phyloP scores from a whole-genome alignment of 2,113 vertebrate genomes.

The Thunnus maccoyii region DNA sequence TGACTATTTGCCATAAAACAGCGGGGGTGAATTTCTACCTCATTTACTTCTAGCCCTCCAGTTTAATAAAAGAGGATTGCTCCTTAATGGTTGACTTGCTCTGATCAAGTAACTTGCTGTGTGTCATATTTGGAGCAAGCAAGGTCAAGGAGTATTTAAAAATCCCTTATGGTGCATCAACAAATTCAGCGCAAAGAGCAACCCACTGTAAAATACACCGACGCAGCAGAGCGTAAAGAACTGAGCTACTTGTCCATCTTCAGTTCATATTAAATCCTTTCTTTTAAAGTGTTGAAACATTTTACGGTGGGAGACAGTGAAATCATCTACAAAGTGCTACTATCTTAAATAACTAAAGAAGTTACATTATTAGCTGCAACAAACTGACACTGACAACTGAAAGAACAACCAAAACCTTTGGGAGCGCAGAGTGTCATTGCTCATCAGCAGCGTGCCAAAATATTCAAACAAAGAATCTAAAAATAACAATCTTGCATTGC shows the following conservation, averaged over 20 bases:
- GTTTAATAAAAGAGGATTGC: not conserved
- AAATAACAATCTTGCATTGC: conserved; percentile 15
- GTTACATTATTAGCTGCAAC: conserved; percentile 25
- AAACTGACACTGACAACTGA: conserved; percentile 26
- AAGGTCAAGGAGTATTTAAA: not conserved
- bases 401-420: conserved; percentile 23
- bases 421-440: conserved; percentile 4
- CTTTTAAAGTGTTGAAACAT: not conserved
- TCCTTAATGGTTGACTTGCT: not conserved
- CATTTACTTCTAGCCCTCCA: not conserved
- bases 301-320: not conserved
- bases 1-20: not conserved
- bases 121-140: not conserved
- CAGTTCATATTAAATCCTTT: not conserved
- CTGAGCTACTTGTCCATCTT: not conserved
- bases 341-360: not conserved
- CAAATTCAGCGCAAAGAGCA: not conserved
- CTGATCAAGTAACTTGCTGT: not conserved
- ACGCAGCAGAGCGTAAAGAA: not conserved
- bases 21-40: not conserved
- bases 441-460: conserved; percentile 19
- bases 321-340: conserved; percentile 9
- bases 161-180: not conserved
- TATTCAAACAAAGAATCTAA: conserved; percentile 17
- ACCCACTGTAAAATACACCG: not conserved